Evolutionary conservation across 2,888 invertebrate genomes (phyloP), one percentile per base, ranked within the genome.

Genomic region (Drosophila neoperkinsi): DNA sequence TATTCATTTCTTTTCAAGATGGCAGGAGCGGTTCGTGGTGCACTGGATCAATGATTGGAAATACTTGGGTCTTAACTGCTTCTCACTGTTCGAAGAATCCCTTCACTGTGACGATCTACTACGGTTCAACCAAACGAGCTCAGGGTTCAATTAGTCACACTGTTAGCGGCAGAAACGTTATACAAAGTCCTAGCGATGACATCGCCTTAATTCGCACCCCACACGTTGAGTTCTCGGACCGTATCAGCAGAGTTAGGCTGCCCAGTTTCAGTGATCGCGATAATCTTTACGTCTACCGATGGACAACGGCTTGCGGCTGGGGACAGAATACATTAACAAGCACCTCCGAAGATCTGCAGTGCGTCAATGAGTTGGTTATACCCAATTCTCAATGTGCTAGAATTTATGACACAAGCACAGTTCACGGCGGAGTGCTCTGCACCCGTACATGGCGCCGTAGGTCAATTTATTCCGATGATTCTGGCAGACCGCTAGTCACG

Each of bases 301-400:
- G 60, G 53, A 58, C 70, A 9, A 73, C 71, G 16, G 79, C 82
- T 65, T 16, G 84, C 81, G 18, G 36, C 60, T 49, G 79, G 75
- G 36, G 90, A 7, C 53, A 50, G 6, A 82, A 75, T 3, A 31
- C 61, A 4, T 9, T 56, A 64, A 60, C 38, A 74, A 82, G 38
- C 60, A 76, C 56, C 85, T 91, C 93, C 53, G 84, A 91, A 1
- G 16, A 60, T 41, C 25, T 89, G 60, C 67, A 77, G 16, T 82
- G 79, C 50, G 58, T 71, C 41, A 25, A 84, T 77, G 43, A 92
- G 89, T 33, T 70, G 64, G 52, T 81, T 64, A 33, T 90, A 89
- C 10, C 82, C 76, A 77, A 91, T 90, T 57, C 84, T 82, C 49
- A 92, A 91, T 88, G 90, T 81, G 92, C 92, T 3, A 92, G 92